phyloP scores from a whole-genome alignment of 35 echinoderm and acorn worm genomes.

The Heliocidaris erythrogramma region DNA sequence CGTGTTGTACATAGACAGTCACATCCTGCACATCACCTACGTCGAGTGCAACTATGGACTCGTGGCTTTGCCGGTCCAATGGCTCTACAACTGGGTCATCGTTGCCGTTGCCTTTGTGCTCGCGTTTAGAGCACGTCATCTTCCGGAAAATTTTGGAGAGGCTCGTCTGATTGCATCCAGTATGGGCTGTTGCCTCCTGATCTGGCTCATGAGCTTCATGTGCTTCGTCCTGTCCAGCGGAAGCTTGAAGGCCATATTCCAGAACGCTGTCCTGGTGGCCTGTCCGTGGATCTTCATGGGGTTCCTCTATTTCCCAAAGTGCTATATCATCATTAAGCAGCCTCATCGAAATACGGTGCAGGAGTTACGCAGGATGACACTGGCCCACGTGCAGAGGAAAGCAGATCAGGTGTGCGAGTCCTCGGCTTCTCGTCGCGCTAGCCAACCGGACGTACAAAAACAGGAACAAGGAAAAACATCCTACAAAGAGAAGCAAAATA shows the following conservation, averaged over 20 bases:
- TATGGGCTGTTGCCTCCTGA: conserved; percentile 41
- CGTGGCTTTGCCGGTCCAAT: conserved; percentile 16
- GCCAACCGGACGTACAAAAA: not conserved
- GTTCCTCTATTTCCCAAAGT: conserved; percentile 64
- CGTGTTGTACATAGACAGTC: conserved; percentile 27
- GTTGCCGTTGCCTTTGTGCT: conserved; percentile 33
- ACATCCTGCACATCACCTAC: conserved; percentile 29
- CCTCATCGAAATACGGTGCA: conserved; percentile 64
- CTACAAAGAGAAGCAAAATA: not conserved
- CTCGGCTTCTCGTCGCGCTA: not conserved
- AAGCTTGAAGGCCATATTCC: conserved; percentile 45
- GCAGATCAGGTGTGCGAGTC: not conserved
- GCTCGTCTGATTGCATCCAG: conserved; percentile 49
- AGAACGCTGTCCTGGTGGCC: conserved; percentile 20
- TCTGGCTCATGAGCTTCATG: conserved; percentile 14
- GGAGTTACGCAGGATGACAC: conserved; percentile 58
- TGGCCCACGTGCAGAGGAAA: conserved; percentile 59
- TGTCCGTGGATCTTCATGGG: conserved; percentile 30
- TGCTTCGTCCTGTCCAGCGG: conserved; percentile 22
- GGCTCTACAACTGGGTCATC: conserved; percentile 46
- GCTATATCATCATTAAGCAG: conserved; percentile 61
- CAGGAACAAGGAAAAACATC: not conserved
- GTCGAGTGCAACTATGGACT: conserved; percentile 58
- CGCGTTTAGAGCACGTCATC: conserved; percentile 56
- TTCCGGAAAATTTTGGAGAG: conserved; percentile 68